Base-by-base conservation (phyloP, 2,113 vertebrate genomes). In the Archilochus colubris region DNA sequence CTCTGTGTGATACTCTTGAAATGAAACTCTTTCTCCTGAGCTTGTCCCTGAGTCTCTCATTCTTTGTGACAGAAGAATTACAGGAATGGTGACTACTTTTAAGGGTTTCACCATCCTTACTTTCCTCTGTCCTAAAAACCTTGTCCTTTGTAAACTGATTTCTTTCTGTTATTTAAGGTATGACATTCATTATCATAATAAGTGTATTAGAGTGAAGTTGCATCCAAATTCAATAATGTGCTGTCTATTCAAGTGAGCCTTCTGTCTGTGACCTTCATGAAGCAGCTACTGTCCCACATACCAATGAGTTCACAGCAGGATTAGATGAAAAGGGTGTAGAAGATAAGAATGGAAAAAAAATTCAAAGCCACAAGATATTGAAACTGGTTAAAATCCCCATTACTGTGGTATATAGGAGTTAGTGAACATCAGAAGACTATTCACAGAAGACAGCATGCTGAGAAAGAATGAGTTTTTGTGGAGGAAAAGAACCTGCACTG, bases 191-290 rank as follows among this genome's bases (percentile, higher is more conserved):
- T 91, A 68, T 73, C 81, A 69, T 92, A 77, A 72, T 86, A 85
- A 79, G 36, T 40, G 25, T 73, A 78, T 87, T 74, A 82, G 30
- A 93, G 31, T n/a, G 87, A 91, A 82, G 28, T 40, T 89, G 61
- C 80, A 63, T 66, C 33, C 58, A 88, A 93, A 82, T 75, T 91
- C 61, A 81, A 43, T 50, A 83, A 23, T 0, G 0, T 5, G 4
- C 48, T 74, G 61, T 38, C 88, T 88, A 61, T 88, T 93, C 44
- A 75, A 46, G 50, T 85, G 55, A 77, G 51, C 19, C 82, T 89
- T 93, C 75, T 87, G 57, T 55, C 76, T 86, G 54, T 76, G 92
- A 79, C 74, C 85, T 94, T 93, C 66, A 57, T 38, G 59, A 58
- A 88, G 55, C 40, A 82, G 54, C 54, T 64, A 28, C 55, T 72